Evolutionary conservation across 2,888 invertebrate species (phyloP).

Genomic region (Holacanthella duospinosa): DNA sequence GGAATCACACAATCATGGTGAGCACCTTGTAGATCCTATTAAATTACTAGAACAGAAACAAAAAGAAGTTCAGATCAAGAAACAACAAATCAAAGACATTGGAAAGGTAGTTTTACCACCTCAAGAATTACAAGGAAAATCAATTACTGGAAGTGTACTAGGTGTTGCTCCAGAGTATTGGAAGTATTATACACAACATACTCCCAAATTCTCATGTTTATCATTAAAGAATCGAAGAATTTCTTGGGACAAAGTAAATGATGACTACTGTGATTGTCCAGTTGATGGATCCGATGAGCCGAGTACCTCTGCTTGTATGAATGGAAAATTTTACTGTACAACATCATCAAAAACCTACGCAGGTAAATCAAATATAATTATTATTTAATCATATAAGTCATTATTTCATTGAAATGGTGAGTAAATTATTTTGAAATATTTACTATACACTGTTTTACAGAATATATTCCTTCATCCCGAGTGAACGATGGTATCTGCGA

Average conservation of each 20-base stretch:
- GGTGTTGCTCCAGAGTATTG: slow-evolving; percentile 29
- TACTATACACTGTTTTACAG: slow-evolving; percentile 18
- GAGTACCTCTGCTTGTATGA: slow-evolving; percentile 44
- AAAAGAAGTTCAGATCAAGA: too few species aligned
- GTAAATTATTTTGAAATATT: background rate
- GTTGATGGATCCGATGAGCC: slow-evolving; percentile 45
- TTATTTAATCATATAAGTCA: background rate
- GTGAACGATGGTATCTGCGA: slow-evolving; percentile 50
- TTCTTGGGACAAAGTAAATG: slow-evolving; percentile 63
- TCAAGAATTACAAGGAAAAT: slow-evolving; percentile 16
- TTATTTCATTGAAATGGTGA: background rate
- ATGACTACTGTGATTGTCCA: slow-evolving; percentile 84
- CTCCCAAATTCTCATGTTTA: slow-evolving; percentile 40
- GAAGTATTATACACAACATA: slow-evolving; percentile 19
- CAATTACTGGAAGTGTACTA: slow-evolving; percentile 19
- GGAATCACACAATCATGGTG: too few species aligned
- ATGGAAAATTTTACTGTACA: slow-evolving; percentile 39
- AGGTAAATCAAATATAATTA: too few species aligned
- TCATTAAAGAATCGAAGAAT: slow-evolving; percentile 45
- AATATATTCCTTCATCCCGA: slow-evolving; percentile 40
- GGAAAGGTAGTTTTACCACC: slow-evolving; percentile 9
- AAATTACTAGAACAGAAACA: too few species aligned
- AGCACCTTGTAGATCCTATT: too few species aligned
- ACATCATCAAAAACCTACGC: slow-evolving; percentile 19
- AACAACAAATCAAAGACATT: too few species aligned